These are phyloP conservation scores for Fulmarus glacialis DNA, from an alignment of 2,113 vertebrate genomes.

Conservation along the genomic window DNA sequence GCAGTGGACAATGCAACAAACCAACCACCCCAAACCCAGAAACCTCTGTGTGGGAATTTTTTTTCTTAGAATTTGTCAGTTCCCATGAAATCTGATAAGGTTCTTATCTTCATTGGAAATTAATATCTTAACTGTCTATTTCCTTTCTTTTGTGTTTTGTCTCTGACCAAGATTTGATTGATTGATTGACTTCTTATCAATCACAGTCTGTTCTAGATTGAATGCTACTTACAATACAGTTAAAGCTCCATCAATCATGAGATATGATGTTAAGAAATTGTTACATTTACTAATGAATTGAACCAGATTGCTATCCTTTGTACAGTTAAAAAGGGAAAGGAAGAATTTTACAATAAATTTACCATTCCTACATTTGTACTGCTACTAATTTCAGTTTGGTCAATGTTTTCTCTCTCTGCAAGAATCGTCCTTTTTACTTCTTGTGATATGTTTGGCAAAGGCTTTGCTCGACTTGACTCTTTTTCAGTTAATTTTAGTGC, in stretches of 20 bases:
- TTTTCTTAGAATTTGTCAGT: not conserved
- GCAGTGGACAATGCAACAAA: not conserved
- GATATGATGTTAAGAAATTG: not conserved
- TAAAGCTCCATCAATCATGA: not conserved
- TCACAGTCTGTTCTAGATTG: not conserved
- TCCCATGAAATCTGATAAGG: not conserved
- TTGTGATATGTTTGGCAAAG: not conserved
- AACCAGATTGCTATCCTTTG: not conserved
- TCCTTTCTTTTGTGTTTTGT: not conserved
- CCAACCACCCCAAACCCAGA: not conserved
- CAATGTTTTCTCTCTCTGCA: not conserved
- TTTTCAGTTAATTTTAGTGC: not conserved
- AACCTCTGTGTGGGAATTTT: accelerated
- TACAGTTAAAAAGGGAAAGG: not conserved
- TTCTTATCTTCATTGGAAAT: not conserved
- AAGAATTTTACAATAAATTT: not conserved
- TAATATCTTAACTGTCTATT: not conserved
- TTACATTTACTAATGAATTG: not conserved
- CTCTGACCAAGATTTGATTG: not conserved
- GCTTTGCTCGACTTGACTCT: not conserved
- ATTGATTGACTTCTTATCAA: not conserved
- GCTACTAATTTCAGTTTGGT: not conserved
- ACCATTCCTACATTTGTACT: not conserved
- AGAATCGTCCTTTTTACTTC: not conserved
- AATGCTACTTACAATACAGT: not conserved